Evolutionary conservation across 2,113 vertebrate species (phyloP), one percentile per base, ranked within the genome.

Genomic region (Cyprinodon brontotheroides): DNA sequence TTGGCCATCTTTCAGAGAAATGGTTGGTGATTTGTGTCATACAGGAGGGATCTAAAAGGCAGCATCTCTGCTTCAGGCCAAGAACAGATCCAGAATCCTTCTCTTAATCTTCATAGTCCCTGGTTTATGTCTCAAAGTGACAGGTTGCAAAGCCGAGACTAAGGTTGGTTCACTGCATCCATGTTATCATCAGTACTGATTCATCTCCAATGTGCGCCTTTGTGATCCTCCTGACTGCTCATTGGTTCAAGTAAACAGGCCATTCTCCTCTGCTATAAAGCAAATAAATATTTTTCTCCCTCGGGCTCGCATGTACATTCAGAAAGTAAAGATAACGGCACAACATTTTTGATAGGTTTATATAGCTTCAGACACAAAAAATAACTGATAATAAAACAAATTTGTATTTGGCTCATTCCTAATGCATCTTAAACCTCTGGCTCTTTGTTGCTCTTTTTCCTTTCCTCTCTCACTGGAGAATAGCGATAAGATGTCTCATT

Each of bases 401-500:
- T 78, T 63, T 68, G 61, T 67, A 45, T 86, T 81, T 75, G 69
- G 72, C 83, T 75, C 40, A 7, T 81, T 88, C 66, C 83, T 80
- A 87, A 89, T 88, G 78, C 74, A 78, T 86, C 81, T 82, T 80
- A 65, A 82, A 89, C 77, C 81, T 88, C 83, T 88, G 82, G 82
- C 87, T 87, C 80, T 72, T 76, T 79, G 74, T 70, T 64, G 53
- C 75, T 66, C 47, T 76, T 66, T 48, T 15, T 59, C n/a, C 7
- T 43, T n/a, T 20, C 68, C 75, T 68, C 64, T 48, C 75, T 73
- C 70, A 69, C 78, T 69, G 84, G 76, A 80, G 77, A 79, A 65
- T 4, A 78, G 79, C 6, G 85, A 89, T 90, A 90, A 89, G 83
- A 83, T 68, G 82, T 75, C 80, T 90, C 64, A 84, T 89, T 89